Percentiles rank a stretch among this genome's conserved stretches.
Evolutionary conservation across 2,113 vertebrate species (phyloP).

Genomic region (Tetrax tetrax): DNA sequence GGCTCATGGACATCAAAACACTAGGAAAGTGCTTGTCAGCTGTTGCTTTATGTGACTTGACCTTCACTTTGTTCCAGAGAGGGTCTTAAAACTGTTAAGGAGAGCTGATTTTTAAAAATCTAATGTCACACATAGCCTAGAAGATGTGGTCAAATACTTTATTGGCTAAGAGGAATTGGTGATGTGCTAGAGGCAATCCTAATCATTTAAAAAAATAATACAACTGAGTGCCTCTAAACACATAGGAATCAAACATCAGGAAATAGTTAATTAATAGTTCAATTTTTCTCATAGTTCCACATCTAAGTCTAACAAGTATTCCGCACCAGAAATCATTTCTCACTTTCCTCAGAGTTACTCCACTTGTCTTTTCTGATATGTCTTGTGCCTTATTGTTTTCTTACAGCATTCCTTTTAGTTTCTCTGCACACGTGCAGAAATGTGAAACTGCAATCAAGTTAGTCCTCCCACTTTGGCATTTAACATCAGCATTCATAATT

Average conservation of each 20-base stretch:
- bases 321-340: background rate
- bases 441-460: background rate
- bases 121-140: background rate
- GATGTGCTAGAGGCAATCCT: background rate
- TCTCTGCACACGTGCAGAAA: background rate
- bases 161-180: background rate
- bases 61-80: background rate
- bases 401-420: background rate
- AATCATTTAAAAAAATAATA: background rate
- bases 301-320: background rate
- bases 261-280: background rate
- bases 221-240: background rate
- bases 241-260: background rate
- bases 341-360: background rate
- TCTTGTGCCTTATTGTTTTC: background rate
- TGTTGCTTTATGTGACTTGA: background rate
- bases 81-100: background rate
- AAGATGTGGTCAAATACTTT: background rate
- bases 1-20: background rate
- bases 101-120: background rate
- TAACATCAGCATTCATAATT: background rate
- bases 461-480: background rate
- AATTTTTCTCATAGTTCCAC: background rate
- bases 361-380: background rate
- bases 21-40: background rate